phyloP scores from a whole-genome alignment of 2,113 vertebrate genomes.

The Crypturellus undulatus region DNA sequence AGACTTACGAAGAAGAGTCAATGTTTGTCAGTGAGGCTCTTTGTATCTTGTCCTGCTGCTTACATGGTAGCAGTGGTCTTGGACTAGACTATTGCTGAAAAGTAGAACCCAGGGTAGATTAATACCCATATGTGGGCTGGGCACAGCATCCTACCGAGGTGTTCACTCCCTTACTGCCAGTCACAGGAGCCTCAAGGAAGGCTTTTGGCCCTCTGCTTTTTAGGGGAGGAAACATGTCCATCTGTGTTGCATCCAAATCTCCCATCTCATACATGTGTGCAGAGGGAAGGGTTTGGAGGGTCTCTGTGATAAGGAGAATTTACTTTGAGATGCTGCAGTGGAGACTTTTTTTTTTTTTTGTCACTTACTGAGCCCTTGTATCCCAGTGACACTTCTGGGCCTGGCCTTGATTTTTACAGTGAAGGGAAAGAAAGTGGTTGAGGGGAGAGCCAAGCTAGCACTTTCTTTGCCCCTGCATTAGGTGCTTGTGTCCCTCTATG shows the following conservation, averaged over 20 bases:
- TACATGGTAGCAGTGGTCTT: not conserved
- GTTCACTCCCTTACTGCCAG: not conserved
- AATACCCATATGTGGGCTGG: not conserved
- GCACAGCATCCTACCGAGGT: not conserved
- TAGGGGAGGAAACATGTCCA: not conserved
- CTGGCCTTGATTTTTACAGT: not conserved
- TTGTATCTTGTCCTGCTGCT: not conserved
- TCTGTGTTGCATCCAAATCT: not conserved
- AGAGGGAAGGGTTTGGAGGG: not conserved
- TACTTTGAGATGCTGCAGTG: not conserved
- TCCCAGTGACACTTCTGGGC: not conserved
- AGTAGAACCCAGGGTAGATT: not conserved
- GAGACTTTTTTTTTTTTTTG: accelerated
- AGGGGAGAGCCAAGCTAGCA: not conserved
- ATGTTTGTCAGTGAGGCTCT: not conserved
- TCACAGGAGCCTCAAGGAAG: not conserved
- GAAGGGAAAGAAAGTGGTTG: not conserved
- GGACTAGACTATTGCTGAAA: not conserved
- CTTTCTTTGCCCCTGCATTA: slow-evolving; percentile 11
- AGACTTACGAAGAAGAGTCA: not conserved
- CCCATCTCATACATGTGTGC: not conserved
- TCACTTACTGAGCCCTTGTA: not conserved
- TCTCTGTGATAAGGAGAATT: not conserved
- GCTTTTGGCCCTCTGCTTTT: not conserved
- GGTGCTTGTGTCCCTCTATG: slow-evolving; percentile 63